Evolutionary conservation across 1,140 invertebrate species (phyloP).

Genomic region (Ylistrum balloti): DNA sequence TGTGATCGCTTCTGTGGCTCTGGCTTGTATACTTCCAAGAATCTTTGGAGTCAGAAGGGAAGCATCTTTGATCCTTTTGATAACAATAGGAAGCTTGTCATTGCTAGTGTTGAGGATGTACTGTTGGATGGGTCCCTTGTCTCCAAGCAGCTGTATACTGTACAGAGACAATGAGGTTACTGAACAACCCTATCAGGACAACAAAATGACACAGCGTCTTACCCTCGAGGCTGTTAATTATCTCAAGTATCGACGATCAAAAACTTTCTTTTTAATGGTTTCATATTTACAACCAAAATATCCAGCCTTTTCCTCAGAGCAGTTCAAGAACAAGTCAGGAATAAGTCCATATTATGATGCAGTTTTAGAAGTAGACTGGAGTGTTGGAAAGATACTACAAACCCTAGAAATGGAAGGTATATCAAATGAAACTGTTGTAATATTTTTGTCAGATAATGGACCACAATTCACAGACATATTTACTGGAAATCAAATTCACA

Average conservation of each 20-base stretch:
- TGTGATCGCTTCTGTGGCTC: neutral
- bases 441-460: slow-evolving; percentile 60
- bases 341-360: slow-evolving; percentile 54
- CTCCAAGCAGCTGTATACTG: slow-evolving; percentile 48
- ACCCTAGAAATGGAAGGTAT: slow-evolving; percentile 49
- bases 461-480: slow-evolving; percentile 47
- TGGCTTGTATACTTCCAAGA: slow-evolving; percentile 51
- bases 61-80: slow-evolving; percentile 41
- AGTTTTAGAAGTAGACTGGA: slow-evolving; percentile 57
- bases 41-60: slow-evolving; percentile 45
- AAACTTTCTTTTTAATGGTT: slow-evolving; percentile 52
- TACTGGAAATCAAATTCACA: slow-evolving; percentile 41
- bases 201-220: slow-evolving; percentile 41
- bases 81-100: neutral
- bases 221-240: slow-evolving; percentile 50
- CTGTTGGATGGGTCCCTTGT: slow-evolving; percentile 53
- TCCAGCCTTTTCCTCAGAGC: slow-evolving; percentile 45
- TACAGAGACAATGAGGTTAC: slow-evolving; percentile 54
- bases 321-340: slow-evolving; percentile 49
- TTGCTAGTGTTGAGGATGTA: slow-evolving; percentile 45
- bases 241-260: slow-evolving; percentile 49
- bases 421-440: slow-evolving; percentile 49
- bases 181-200: slow-evolving; percentile 54
- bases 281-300: slow-evolving; percentile 56
- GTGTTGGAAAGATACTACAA: slow-evolving; percentile 56